Percentiles rank a stretch among this genome's conserved stretches.
Evolutionary conservation across 2,888 invertebrate genomes (phyloP).

Genomic region (Scaptomyza tumidula): DNA sequence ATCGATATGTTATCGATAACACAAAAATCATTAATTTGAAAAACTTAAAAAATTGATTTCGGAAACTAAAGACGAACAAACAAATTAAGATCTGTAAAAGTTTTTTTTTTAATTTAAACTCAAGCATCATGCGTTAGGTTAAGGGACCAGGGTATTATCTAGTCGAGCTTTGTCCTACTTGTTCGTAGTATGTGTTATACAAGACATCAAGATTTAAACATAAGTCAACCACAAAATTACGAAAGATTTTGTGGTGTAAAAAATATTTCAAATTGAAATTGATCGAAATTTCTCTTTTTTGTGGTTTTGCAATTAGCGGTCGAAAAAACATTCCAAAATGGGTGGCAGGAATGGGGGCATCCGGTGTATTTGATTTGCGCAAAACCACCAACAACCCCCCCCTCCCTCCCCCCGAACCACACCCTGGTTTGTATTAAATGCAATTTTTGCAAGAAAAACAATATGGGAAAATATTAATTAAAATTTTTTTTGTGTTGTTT

Average conservation of each 20-base stretch:
- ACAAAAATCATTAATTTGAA: too few species aligned
- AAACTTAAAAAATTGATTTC: too few species aligned
- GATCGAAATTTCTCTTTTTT: not conserved
- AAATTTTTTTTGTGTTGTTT: not conserved
- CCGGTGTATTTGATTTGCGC: conserved; percentile 1
- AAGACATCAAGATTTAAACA: not conserved
- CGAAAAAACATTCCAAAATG: not conserved
- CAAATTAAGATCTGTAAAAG: too few species aligned
- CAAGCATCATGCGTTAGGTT: too few species aligned
- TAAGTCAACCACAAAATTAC: not conserved
- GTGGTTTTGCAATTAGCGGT: conserved; percentile 4
- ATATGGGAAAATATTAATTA: conserved; percentile 21
- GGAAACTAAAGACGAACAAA: too few species aligned
- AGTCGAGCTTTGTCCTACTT: too few species aligned
- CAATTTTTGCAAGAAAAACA: conserved; percentile 59
- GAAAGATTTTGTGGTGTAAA: not conserved
- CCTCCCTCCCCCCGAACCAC: not conserved
- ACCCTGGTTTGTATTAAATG: conserved; percentile 38
- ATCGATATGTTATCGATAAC: too few species aligned
- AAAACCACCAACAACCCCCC: too few species aligned
- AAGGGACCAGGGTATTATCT: too few species aligned
- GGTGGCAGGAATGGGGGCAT: not conserved
- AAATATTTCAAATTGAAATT: not conserved
- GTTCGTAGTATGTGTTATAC: not conserved
- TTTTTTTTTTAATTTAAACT: too few species aligned